A percentile compares a stretch with the other conserved stretches of the same genome.
phyloP scores from a whole-genome alignment of 1,140 invertebrate species.

The Oedothorax gibbosus region DNA sequence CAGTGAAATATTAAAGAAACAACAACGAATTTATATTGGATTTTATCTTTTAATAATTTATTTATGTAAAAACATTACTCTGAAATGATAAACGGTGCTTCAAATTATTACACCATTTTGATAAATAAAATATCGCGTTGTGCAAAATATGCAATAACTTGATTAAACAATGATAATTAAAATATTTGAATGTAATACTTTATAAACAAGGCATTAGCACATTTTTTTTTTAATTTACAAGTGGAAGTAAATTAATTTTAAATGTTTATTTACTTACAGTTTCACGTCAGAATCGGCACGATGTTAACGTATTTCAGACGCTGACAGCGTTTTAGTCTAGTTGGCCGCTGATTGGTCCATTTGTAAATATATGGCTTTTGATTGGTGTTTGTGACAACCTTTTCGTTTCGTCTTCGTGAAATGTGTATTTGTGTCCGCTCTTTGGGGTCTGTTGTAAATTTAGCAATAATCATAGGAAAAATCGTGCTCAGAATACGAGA shows the following conservation, averaged over 20 bases:
- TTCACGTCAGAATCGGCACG: not conserved
- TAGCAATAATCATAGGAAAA: conserved; percentile 3
- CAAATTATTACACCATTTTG: conserved; percentile 41
- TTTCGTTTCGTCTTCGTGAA: not conserved
- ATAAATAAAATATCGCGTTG: conserved; percentile 31
- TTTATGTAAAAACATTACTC: too few relatives aligned
- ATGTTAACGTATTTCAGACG: conserved; percentile 40
- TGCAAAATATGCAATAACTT: not conserved
- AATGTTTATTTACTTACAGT: conserved; percentile 27
- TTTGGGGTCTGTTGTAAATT: conserved; percentile 46
- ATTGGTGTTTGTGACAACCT: conserved; percentile 19
- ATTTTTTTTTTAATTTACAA: not conserved
- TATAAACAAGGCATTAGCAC: not conserved
- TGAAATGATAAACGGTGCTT: not conserved
- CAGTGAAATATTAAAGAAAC: too few relatives aligned
- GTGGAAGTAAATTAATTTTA: conserved; percentile 18
- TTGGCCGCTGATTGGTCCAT: conserved; percentile 35
- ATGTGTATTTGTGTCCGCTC: conserved; percentile 36
- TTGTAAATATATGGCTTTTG: conserved; percentile 38
- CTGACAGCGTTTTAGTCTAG: conserved; percentile 8
- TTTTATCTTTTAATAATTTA: too few relatives aligned
- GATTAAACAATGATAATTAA: not conserved
- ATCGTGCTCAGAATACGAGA: too few relatives aligned
- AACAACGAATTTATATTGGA: too few relatives aligned
- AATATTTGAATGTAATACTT: not conserved